phyloP scores from a whole-genome alignment of 2,888 invertebrate species.

The Rhagonycha lutea region DNA sequence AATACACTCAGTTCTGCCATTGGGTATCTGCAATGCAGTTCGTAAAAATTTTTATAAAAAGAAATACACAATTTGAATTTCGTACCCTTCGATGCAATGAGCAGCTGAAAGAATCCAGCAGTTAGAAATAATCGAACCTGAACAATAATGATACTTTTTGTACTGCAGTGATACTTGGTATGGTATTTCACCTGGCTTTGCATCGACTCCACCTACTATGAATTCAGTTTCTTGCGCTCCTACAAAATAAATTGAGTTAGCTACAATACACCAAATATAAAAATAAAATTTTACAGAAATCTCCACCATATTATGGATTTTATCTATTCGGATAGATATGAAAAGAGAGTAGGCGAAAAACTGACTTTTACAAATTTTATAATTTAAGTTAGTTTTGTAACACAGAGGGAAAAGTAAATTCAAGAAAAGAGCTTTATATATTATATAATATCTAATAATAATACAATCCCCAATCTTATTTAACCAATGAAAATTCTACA shows the following conservation, averaged over 20 bases:
- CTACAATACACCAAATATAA: too few species aligned
- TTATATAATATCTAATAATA: too few species aligned
- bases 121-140: not conserved
- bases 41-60: not conserved
- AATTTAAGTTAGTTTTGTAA: constrained; percentile 21
- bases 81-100: not conserved
- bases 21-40: not conserved
- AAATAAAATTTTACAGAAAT: too few species aligned
- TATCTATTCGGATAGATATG: too few species aligned
- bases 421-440: too few species aligned
- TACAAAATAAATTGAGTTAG: not conserved
- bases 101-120: not conserved
- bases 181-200: not conserved
- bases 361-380: constrained; percentile 14
- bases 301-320: too few species aligned
- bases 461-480: too few species aligned
- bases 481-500: too few species aligned
- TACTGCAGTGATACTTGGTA: not conserved
- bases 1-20: not conserved
- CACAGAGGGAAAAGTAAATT: too few species aligned
- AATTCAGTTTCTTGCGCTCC: not conserved
- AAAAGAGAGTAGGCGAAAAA: too few species aligned
- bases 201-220: not conserved
- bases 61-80: not conserved
- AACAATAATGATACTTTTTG: not conserved